Evolutionary conservation across 2,113 vertebrate species (phyloP).

Genomic region (Malaclemys terrapin): DNA sequence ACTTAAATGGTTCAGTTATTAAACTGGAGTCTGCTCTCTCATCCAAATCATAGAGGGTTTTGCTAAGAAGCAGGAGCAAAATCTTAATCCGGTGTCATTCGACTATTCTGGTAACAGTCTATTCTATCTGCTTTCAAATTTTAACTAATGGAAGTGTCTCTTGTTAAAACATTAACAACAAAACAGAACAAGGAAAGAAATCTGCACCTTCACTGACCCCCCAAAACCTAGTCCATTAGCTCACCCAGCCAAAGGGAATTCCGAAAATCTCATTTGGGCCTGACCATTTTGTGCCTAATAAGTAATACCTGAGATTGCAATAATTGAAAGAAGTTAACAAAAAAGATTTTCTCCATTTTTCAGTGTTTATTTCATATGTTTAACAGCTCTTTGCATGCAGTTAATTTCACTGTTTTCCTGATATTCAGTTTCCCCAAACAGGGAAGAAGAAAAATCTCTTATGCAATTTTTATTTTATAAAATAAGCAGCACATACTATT

Average conservation of each 20-base stretch:
- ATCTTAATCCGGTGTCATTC: neutral
- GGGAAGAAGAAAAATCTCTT: neutral
- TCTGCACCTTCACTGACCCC: rapidly evolving
- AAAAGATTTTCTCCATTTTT: neutral
- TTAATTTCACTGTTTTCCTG: neutral
- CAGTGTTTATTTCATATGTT: neutral
- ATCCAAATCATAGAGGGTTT: neutral
- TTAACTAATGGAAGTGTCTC: neutral
- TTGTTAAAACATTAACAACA: neutral
- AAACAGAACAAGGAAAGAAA: neutral
- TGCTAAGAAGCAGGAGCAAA: neutral
- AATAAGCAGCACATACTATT: neutral
- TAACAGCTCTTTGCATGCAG: neutral
- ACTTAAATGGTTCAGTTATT: neutral
- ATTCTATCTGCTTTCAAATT: neutral
- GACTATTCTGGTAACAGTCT: neutral
- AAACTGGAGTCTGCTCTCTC: neutral
- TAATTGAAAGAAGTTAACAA: neutral
- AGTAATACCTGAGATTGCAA: neutral
- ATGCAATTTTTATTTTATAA: neutral
- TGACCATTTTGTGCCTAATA: neutral
- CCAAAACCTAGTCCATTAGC: neutral
- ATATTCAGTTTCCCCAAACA: neutral
- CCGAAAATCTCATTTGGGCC: neutral
- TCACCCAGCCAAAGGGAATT: neutral